Percentiles rank a stretch among this genome's conserved stretches.
These are phyloP conservation scores for Chloroceryle aenea DNA, from an alignment of 2,113 vertebrate species.

Conservation along the genomic window DNA sequence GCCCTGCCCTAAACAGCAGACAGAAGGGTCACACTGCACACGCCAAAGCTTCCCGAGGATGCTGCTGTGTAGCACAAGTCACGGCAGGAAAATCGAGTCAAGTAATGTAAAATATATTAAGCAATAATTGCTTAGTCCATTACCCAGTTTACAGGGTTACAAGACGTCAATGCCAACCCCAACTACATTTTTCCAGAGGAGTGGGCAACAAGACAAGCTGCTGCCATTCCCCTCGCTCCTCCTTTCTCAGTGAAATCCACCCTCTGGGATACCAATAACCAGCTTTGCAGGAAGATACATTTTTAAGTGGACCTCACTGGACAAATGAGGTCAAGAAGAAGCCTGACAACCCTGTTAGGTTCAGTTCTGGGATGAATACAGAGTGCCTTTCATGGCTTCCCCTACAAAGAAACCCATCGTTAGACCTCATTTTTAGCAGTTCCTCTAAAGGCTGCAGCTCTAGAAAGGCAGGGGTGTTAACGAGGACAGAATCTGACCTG, in stretches of 20 bases:
- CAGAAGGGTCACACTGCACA: neutral
- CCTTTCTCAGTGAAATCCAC: neutral
- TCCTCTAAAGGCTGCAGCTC: neutral
- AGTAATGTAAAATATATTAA: too few species aligned
- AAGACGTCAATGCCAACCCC: neutral
- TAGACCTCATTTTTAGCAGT: slow-evolving; percentile 9
- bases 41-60: neutral
- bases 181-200: neutral
- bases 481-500: neutral
- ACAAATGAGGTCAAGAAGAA: neutral
- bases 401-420: slow-evolving; percentile 39
- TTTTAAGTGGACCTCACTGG: neutral
- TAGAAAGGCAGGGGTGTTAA: neutral
- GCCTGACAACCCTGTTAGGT: neutral
- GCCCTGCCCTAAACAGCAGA: neutral
- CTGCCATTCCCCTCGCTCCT: neutral
- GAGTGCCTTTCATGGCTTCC: neutral
- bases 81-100: neutral
- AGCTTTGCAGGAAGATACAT: neutral
- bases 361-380: neutral
- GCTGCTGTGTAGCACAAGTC: neutral
- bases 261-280: neutral
- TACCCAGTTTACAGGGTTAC: neutral
- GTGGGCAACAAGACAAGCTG: neutral
- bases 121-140: neutral